Evolutionary conservation across 2,797 vertebrate species (phyloP), one percentile per base, ranked within the genome.

Genomic region (Clarias fuscus): DNA sequence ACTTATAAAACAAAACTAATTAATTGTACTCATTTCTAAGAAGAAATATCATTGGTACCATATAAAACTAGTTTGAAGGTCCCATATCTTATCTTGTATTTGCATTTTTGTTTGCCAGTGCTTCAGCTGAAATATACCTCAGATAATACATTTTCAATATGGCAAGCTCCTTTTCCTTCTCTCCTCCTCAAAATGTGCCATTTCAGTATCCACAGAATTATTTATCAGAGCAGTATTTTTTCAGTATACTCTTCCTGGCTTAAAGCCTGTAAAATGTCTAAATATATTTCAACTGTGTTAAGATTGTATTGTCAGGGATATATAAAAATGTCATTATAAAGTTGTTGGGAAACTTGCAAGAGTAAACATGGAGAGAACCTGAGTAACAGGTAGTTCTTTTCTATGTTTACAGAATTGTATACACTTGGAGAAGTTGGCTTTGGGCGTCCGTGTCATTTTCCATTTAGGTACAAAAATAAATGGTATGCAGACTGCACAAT

Each of bases 401-500:
- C 0, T 91, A 83, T 93, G 78, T 91, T 91, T 89, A 87, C 90
- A 99, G 98, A 96, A 91, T 84, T 93, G n/a, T 99, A 95, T 88
- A 96, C 96, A 2, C 91, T 98, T 65, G 93, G 86, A 56, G 98
- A 98, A 88, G 99, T 99, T 89, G 93, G 94, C 0, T 94, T 95
- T 15, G 98, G 97, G 20, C 95, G 93, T 67, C 93, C 95, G 20
- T 99, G 98, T 90, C 93, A 96, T 53, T 98, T 99, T 92, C 98
- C 98, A 43, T 99, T 99, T 91, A 91, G 95, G 85, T 99, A 95
- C 92, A 89, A 90, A 56, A 92, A 94, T 43, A 95, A 95, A 48
- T 98, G 97, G 97, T 98, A 92, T 58, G 93, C 93, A 53, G 96
- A 97, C 0, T 99, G 98, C 90, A 98, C 96, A 0, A 82, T 18